A percentile compares a stretch with the other conserved stretches of the same genome.
phyloP scores from a whole-genome alignment of 2,113 vertebrate species.

The Triplophysa rosa region DNA sequence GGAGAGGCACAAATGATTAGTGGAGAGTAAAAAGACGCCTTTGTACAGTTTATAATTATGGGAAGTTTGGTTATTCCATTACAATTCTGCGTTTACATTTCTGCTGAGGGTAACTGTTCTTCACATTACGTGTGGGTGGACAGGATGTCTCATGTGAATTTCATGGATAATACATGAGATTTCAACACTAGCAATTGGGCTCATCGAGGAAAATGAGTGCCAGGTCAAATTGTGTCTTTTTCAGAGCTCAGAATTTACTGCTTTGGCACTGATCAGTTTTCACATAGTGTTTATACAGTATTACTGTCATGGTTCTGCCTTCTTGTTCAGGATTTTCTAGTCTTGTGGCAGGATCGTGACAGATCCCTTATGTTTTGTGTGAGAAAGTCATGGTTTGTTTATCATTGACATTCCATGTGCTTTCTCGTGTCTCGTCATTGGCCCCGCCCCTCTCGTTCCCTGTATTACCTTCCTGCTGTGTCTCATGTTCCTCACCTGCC shows the following conservation, averaged over 20 bases:
- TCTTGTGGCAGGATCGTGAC: too few species aligned
- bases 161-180: slow-evolving; percentile 27
- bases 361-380: too few species aligned
- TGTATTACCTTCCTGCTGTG: too few species aligned
- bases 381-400: too few species aligned
- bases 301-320: too few species aligned
- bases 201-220: slow-evolving; percentile 16
- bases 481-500: too few species aligned
- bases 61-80: slow-evolving; percentile 38
- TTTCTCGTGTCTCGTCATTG: too few species aligned
- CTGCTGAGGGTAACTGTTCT: slow-evolving; percentile 33
- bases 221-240: slow-evolving; percentile 21
- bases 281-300: slow-evolving; percentile 36
- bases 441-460: too few species aligned
- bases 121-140: slow-evolving; percentile 28
- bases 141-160: slow-evolving; percentile 34
- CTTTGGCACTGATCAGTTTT: slow-evolving; percentile 36
- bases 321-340: too few species aligned
- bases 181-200: slow-evolving; percentile 24
- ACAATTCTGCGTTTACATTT: slow-evolving; percentile 31
- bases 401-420: too few species aligned
- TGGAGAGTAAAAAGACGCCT: slow-evolving; percentile 16
- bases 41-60: slow-evolving; percentile 42
- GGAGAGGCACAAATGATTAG: background rate
- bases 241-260: slow-evolving; percentile 6